These are phyloP conservation scores for Camptogramma bilineatum DNA, from an alignment of 2,888 invertebrate species.

Conservation along the genomic window DNA sequence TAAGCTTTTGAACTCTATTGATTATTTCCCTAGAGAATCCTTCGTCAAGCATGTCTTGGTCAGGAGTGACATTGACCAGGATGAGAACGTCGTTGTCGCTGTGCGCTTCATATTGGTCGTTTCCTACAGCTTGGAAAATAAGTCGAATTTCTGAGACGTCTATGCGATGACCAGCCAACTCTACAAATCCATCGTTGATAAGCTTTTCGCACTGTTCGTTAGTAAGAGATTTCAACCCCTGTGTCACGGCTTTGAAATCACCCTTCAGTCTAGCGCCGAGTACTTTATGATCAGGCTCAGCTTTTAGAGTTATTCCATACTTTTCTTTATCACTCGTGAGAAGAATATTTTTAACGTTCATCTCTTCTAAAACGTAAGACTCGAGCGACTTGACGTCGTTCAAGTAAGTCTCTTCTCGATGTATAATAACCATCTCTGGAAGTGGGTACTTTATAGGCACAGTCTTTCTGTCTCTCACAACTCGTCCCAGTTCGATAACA, in stretches of 20 bases:
- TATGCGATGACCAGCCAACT: constrained; percentile 91
- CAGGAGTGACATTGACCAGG: constrained; percentile 94
- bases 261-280: constrained; percentile 95
- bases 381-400: constrained; percentile 92
- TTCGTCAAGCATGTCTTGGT: constrained; percentile 96
- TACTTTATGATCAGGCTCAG: constrained; percentile 97
- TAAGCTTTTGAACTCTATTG: constrained; percentile 97
- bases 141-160: constrained; percentile 92
- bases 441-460: constrained; percentile 98
- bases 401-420: constrained; percentile 92
- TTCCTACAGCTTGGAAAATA: constrained; percentile 90
- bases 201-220: constrained; percentile 92
- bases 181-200: constrained; percentile 88
- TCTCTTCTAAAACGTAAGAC: constrained; percentile 95
- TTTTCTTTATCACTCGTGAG: constrained; percentile 95
- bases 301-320: constrained; percentile 95
- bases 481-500: constrained; percentile 96
- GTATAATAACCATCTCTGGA: constrained; percentile 97
- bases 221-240: constrained; percentile 91
- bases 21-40: constrained; percentile 98
- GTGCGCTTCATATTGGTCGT: constrained; percentile 94
- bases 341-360: constrained; percentile 95
- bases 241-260: constrained; percentile 94
- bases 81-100: constrained; percentile 96
- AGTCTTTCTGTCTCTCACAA: constrained; percentile 96